phyloP scores from a whole-genome alignment of 2,113 vertebrate species.

The Ailurus styani region DNA sequence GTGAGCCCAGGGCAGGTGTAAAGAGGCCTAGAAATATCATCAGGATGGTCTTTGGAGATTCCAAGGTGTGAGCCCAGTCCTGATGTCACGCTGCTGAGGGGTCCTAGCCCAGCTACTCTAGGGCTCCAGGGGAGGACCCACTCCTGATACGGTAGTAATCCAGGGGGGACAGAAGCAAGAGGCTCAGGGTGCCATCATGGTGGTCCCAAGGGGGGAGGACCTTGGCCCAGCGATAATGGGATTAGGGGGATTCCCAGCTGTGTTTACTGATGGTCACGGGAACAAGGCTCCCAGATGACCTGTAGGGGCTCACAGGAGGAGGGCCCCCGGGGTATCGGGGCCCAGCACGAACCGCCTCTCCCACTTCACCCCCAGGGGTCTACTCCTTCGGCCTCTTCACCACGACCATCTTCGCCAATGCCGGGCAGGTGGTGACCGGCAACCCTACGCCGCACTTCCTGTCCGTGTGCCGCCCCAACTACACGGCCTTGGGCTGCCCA shows the following conservation, averaged over 20 bases:
- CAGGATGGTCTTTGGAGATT: not conserved
- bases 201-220: not conserved
- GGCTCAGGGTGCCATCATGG: not conserved
- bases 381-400: constrained; percentile 93
- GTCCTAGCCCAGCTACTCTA: not conserved
- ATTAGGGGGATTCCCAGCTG: not conserved
- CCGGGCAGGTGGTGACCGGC: constrained; percentile 93
- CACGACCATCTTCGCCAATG: constrained; percentile 92
- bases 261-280: not conserved
- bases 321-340: not conserved
- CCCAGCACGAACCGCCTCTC: not conserved
- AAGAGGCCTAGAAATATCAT: not conserved
- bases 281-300: not conserved
- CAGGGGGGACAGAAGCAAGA: not conserved
- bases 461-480: constrained; percentile 92
- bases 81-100: not conserved
- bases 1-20: too few relatives aligned
- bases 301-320: not conserved
- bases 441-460: constrained; percentile 93
- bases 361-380: constrained; percentile 80
- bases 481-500: constrained; percentile 90
- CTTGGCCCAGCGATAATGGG: not conserved
- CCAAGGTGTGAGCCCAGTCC: not conserved
- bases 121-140: not conserved
- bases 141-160: not conserved